A percentile compares a stretch with the other conserved stretches of the same genome.
Evolutionary conservation across 2,113 vertebrate genomes (phyloP).

Genomic region (Paraplagusia blochii): DNA sequence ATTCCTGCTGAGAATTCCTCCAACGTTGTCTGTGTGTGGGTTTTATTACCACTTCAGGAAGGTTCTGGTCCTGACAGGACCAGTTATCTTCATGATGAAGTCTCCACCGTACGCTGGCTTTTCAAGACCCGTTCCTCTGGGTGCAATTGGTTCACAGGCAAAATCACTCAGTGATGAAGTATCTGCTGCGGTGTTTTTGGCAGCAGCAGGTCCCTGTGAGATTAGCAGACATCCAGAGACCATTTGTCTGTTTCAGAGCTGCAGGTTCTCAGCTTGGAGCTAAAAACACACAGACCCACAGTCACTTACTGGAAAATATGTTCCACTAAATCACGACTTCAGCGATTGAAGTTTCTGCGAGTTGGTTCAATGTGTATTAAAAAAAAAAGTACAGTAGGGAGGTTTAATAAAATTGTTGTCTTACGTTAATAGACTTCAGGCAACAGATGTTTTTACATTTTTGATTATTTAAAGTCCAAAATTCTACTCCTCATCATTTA

Average conservation of each 20-base stretch:
- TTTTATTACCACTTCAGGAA: neutral
- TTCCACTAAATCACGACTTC: neutral
- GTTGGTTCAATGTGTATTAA: too few relatives aligned
- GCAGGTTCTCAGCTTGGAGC: neutral
- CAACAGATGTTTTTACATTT: neutral
- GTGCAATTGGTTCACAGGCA: neutral
- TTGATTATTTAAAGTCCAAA: neutral
- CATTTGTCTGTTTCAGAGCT: neutral
- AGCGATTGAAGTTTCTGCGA: too few relatives aligned
- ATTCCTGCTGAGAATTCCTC: too few relatives aligned
- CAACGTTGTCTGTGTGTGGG: neutral
- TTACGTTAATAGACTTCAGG: neutral
- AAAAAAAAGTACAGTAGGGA: too few relatives aligned
- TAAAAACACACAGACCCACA: neutral
- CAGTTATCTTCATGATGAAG: too few relatives aligned
- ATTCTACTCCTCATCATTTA: too few relatives aligned
- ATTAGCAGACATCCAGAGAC: constrained; percentile 6
- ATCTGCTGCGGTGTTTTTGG: constrained; percentile 16
- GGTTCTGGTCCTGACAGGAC: too few relatives aligned
- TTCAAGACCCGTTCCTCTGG: too few relatives aligned
- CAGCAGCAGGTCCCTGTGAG: constrained; percentile 24
- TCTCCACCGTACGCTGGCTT: too few relatives aligned
- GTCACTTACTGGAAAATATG: neutral
- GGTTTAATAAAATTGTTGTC: too few relatives aligned
- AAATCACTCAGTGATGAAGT: neutral